A percentile compares a stretch with the other conserved stretches of the same genome.
phyloP scores from a whole-genome alignment of 2,888 invertebrate species.

The Scaptomyza parva region DNA sequence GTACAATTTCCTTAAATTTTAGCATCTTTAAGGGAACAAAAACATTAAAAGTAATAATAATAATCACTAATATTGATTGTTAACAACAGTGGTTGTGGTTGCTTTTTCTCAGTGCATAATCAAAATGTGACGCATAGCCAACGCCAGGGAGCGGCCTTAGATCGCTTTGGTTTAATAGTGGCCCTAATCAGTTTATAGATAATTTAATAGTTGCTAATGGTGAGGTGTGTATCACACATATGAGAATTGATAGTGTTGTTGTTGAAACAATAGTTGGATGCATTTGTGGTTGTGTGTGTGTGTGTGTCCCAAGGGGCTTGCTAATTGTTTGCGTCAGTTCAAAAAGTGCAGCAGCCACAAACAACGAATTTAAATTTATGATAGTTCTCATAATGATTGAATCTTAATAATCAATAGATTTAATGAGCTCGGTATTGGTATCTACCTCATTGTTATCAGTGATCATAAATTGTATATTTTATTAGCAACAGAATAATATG shows the following conservation, averaged over 20 bases:
- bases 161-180: constrained; percentile 52
- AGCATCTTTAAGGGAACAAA: too few relatives aligned
- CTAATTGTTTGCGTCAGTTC: constrained; percentile 21
- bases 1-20: too few relatives aligned
- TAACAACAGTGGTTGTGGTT: too few relatives aligned
- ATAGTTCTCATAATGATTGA: constrained; percentile 11
- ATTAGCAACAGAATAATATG: constrained; percentile 6
- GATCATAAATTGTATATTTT: constrained; percentile 27
- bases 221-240: constrained; percentile 48
- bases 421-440: not conserved
- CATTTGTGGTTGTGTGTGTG: not conserved
- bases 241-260: constrained; percentile 36
- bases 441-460: constrained; percentile 11
- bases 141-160: constrained; percentile 21
- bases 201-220: constrained; percentile 74
- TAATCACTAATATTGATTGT: too few relatives aligned
- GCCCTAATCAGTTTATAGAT: constrained; percentile 72
- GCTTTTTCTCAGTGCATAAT: constrained; percentile 34
- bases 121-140: constrained; percentile 46
- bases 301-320: constrained; percentile 4
- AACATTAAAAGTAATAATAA: too few relatives aligned
- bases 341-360: not conserved
- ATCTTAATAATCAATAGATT: constrained; percentile 21
- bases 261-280: constrained; percentile 6
- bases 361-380: not conserved